phyloP scores from a whole-genome alignment of 2,797 vertebrate genomes.

The Monodelphis domestica region DNA sequence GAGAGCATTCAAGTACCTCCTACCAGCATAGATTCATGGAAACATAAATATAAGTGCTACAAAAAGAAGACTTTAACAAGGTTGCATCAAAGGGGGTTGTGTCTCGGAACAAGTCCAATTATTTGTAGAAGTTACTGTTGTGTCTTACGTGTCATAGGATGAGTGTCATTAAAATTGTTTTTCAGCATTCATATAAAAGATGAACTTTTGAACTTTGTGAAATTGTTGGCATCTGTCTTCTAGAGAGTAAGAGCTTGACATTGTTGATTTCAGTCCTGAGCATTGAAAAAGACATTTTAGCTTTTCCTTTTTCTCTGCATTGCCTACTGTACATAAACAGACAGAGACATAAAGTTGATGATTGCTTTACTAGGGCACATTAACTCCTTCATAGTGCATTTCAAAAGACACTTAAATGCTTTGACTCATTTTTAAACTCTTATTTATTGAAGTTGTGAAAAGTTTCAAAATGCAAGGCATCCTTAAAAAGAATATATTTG shows the following conservation, averaged over 20 bases:
- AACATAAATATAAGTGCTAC: conserved; percentile 27
- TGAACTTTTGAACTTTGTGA: conserved; percentile 53
- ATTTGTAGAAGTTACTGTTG: conserved; percentile 38
- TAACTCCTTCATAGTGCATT: conserved; percentile 40
- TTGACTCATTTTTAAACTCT: conserved; percentile 63
- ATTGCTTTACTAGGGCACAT: background rate
- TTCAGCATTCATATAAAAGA: conserved; percentile 14
- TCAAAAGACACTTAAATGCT: conserved; percentile 50
- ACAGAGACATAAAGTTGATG: conserved; percentile 1
- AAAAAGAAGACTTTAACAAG: conserved; percentile 36
- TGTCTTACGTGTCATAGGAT: conserved; percentile 58
- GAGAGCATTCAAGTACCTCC: conserved; percentile 20
- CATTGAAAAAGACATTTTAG: background rate
- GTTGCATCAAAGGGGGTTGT: conserved; percentile 39
- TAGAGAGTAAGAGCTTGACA: background rate
- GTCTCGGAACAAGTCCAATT: conserved; percentile 61
- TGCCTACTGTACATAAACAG: background rate
- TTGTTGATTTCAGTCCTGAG: conserved; percentile 16
- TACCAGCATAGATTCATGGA: conserved; percentile 33
- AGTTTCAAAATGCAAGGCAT: conserved; percentile 63
- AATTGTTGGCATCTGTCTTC: conserved; percentile 23
- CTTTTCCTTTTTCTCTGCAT: background rate
- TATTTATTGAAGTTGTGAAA: conserved; percentile 62
- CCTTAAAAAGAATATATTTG: conserved; percentile 63
- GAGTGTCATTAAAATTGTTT: conserved; percentile 41